Percentiles rank a stretch among this genome's conserved stretches.
Evolutionary conservation across 2,113 vertebrate genomes (phyloP).

Genomic region (Mastomys natalensis): DNA sequence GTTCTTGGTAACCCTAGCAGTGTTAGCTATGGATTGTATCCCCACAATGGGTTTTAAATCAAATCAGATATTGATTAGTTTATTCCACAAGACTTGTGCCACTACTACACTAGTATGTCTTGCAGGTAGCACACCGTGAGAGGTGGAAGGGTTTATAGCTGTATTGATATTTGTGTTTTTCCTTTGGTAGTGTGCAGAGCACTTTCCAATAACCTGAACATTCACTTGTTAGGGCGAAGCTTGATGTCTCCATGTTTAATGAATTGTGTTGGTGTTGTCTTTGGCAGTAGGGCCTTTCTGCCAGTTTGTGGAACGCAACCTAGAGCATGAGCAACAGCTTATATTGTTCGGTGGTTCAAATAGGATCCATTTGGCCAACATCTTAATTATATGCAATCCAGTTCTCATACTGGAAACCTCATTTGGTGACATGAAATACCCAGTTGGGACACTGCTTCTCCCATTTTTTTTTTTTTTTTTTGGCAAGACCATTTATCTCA

Average conservation of each 20-base stretch:
- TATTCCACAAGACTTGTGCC: background rate
- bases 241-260: background rate
- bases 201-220: background rate
- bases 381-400: background rate
- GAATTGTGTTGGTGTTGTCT: background rate
- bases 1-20: background rate
- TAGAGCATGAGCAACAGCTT: background rate
- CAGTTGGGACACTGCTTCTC: background rate
- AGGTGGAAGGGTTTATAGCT: background rate
- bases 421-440: background rate
- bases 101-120: background rate
- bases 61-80: background rate
- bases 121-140: background rate
- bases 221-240: background rate
- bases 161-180: background rate
- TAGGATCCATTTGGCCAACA: background rate
- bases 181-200: background rate
- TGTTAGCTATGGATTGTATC: background rate
- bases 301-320: background rate
- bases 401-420: background rate
- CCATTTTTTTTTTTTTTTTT: too few species aligned
- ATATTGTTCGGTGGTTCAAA: background rate
- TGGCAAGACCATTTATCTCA: background rate
- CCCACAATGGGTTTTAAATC: background rate
- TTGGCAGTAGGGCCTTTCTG: background rate